These are phyloP conservation scores for Pseudochromis fuscus DNA, from an alignment of 2,797 vertebrate species.

Conservation along the genomic window DNA sequence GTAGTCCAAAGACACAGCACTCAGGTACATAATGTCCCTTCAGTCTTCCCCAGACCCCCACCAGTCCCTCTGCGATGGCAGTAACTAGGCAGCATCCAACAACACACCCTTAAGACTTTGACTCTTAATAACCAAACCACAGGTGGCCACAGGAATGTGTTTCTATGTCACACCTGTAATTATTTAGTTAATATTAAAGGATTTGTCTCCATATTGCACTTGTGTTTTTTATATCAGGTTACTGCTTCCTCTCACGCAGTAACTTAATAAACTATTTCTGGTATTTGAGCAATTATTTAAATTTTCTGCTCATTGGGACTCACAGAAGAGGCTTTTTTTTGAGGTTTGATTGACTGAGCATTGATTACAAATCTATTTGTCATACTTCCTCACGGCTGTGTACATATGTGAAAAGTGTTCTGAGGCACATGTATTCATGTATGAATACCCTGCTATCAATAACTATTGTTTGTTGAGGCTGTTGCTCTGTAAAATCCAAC, in stretches of 20 bases:
- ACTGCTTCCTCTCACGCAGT: too few species aligned
- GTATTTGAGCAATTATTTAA: background rate
- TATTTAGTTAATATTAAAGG: slow-evolving; percentile 33
- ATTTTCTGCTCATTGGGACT: background rate
- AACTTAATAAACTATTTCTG: background rate
- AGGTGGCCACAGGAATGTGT: slow-evolving; percentile 42
- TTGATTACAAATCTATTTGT: background rate
- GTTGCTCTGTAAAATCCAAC: slow-evolving; percentile 1
- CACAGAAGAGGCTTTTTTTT: background rate
- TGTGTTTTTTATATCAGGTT: background rate
- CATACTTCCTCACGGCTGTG: background rate
- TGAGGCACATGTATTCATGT: background rate
- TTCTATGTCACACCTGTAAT: slow-evolving; percentile 48
- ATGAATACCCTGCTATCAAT: slow-evolving; percentile 1
- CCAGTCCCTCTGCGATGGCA: slow-evolving; percentile 26
- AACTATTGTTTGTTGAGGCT: background rate
- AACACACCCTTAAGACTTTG: slow-evolving; percentile 53
- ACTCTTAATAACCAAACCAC: slow-evolving; percentile 58
- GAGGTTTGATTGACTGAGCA: background rate
- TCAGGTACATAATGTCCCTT: slow-evolving; percentile 49
- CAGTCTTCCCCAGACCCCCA: slow-evolving; percentile 29
- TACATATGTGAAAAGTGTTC: too few species aligned
- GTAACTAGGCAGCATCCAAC: slow-evolving; percentile 72
- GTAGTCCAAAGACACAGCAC: slow-evolving; percentile 43
- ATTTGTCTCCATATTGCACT: background rate